Conservation (phyloP, 2,888 invertebrate genomes). For the Zhengitettix transpicula region DNA sequence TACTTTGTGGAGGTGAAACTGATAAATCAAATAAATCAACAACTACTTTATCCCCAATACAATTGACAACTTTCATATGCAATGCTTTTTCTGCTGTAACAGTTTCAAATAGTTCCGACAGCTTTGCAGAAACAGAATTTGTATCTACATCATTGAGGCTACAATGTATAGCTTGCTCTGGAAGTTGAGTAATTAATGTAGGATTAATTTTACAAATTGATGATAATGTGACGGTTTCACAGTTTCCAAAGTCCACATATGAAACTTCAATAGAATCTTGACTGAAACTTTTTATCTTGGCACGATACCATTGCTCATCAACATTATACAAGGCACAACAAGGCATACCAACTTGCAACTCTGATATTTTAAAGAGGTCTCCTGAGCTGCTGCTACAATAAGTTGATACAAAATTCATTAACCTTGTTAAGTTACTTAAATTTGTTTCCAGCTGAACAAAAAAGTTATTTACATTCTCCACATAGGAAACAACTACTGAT, state of each 20-base stretch:
- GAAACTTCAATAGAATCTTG: conserved; percentile 40
- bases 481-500: conserved; percentile 40
- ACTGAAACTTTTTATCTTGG: conserved; percentile 45
- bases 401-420: conserved; percentile 48
- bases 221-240: conserved; percentile 50
- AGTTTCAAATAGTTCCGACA: background rate
- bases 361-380: conserved; percentile 22
- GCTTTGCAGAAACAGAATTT: conserved; percentile 16
- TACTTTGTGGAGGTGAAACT: background rate
- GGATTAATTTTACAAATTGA: conserved; percentile 45
- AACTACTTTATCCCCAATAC: background rate
- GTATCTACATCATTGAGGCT: conserved; percentile 45
- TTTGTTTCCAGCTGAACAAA: conserved; percentile 52
- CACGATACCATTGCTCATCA: conserved; percentile 84
- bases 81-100: background rate
- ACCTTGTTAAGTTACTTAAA: conserved; percentile 37
- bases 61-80: background rate
- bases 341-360: conserved; percentile 41
- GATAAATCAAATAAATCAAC: background rate
- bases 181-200: conserved; percentile 40
- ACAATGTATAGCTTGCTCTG: conserved; percentile 62
- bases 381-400: conserved; percentile 35
- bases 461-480: conserved; percentile 53
- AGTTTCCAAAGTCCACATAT: conserved; percentile 93
- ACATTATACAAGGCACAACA: conserved; percentile 66